These are phyloP conservation scores for Heterodera carotae DNA, from an alignment of 1,140 invertebrate species.

Conservation along the genomic window DNA sequence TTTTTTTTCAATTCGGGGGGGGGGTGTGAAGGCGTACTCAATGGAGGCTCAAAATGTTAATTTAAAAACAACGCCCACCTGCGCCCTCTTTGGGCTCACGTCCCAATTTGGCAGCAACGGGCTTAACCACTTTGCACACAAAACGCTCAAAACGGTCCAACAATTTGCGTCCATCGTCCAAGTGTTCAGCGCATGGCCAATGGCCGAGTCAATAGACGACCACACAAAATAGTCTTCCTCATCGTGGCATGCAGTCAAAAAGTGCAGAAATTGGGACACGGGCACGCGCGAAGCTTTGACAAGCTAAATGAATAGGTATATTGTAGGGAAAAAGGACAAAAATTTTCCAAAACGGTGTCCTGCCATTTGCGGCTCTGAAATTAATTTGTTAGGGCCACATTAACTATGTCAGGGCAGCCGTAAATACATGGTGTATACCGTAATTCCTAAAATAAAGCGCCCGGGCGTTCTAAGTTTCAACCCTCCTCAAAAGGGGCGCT, in stretches of 20 bases:
- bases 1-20: background rate
- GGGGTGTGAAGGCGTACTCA: no score
- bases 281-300: slow-evolving; percentile 65
- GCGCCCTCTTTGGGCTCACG: slow-evolving; percentile 67
- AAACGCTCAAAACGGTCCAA: slow-evolving; percentile 65
- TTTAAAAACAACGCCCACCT: slow-evolving; percentile 36
- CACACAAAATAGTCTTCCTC: slow-evolving; percentile 63
- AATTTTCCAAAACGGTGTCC: background rate
- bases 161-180: slow-evolving; percentile 53
- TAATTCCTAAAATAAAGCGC: background rate
- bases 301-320: slow-evolving; percentile 66
- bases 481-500: no score
- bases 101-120: slow-evolving; percentile 65
- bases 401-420: no score
- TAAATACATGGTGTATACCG: no score
- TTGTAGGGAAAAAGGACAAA: background rate
- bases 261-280: slow-evolving; percentile 55
- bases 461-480: no score
- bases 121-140: slow-evolving; percentile 61
- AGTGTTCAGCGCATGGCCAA: slow-evolving; percentile 39
- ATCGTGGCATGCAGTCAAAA: slow-evolving; percentile 46
- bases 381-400: no score
- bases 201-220: slow-evolving; percentile 50
- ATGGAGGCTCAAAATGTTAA: no score
- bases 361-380: no score